Conservation (phyloP, 2,113 vertebrate genomes). For the Spheniscus mendiculus region DNA sequence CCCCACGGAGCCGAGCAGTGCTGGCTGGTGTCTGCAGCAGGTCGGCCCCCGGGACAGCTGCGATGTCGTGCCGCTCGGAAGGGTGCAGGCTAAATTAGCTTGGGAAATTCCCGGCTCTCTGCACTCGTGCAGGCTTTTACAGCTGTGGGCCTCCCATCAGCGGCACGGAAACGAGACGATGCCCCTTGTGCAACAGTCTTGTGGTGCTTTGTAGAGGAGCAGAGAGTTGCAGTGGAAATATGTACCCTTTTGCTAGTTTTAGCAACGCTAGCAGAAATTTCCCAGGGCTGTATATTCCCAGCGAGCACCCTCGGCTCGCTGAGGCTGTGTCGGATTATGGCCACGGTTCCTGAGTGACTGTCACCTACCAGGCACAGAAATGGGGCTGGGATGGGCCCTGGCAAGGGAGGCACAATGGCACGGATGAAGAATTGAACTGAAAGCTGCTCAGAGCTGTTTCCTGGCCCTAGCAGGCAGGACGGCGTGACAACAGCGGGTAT, state of each 20-base stretch:
- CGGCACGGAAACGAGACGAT: accelerated
- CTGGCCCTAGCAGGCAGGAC: conserved; percentile 23
- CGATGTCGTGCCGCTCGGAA: accelerated
- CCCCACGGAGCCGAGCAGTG: accelerated
- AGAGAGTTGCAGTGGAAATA: neutral
- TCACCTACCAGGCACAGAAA: neutral
- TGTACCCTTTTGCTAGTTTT: neutral
- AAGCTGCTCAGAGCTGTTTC: neutral
- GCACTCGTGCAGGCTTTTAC: accelerated
- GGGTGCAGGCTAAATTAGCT: accelerated
- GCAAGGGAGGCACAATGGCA: neutral
- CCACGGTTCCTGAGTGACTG: neutral
- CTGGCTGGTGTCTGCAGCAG: neutral
- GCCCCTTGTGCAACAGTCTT: accelerated
- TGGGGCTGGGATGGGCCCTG: neutral
- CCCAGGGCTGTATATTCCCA: neutral
- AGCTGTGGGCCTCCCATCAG: neutral
- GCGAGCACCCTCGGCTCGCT: accelerated
- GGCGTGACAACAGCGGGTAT: conserved; percentile 19
- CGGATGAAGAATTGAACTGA: neutral
- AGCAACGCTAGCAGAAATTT: neutral
- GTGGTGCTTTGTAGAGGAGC: neutral
- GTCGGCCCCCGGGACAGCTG: neutral
- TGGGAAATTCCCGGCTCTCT: neutral
- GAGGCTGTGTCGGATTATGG: neutral